Evolutionary conservation across 92 coral and sea anemone genomes (phyloP).

Genomic region (Zoanthus sociatus): DNA sequence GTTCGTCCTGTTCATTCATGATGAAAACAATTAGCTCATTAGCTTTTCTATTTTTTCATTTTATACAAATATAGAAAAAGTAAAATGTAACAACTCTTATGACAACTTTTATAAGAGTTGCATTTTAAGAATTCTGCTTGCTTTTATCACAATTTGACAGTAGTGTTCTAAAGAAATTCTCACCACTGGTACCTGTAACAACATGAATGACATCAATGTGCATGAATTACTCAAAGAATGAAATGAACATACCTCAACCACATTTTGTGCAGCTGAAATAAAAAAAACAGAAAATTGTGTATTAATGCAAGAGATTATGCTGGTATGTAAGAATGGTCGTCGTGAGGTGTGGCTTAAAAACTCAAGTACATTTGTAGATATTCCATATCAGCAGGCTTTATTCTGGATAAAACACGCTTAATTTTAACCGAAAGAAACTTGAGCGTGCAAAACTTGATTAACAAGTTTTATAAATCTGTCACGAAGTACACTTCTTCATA

Average conservation of each 20-base stretch:
- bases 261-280: slow-evolving; percentile 21
- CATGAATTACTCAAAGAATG: not conserved
- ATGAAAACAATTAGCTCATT: not conserved
- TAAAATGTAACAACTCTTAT: not conserved
- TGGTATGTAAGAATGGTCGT: not conserved
- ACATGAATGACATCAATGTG: not conserved
- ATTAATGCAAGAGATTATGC: not conserved
- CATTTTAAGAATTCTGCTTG: not conserved
- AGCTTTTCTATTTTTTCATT: not conserved
- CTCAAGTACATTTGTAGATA: too few relatives aligned
- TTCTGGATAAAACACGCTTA: too few relatives aligned
- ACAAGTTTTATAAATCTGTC: too few relatives aligned
- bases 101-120: not conserved
- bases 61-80: not conserved
- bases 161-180: not conserved
- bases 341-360: too few relatives aligned
- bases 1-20: not conserved
- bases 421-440: too few relatives aligned
- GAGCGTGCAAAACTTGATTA: too few relatives aligned
- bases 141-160: not conserved
- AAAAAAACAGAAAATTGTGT: not conserved
- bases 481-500: too few relatives aligned
- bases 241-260: slow-evolving; percentile 14
- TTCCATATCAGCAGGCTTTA: too few relatives aligned
- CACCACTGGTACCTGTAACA: not conserved